Percentiles rank a stretch among this genome's conserved stretches.
These are phyloP conservation scores for Phataginus tetradactyla DNA, from an alignment of 2,797 vertebrate genomes.

Conservation along the genomic window DNA sequence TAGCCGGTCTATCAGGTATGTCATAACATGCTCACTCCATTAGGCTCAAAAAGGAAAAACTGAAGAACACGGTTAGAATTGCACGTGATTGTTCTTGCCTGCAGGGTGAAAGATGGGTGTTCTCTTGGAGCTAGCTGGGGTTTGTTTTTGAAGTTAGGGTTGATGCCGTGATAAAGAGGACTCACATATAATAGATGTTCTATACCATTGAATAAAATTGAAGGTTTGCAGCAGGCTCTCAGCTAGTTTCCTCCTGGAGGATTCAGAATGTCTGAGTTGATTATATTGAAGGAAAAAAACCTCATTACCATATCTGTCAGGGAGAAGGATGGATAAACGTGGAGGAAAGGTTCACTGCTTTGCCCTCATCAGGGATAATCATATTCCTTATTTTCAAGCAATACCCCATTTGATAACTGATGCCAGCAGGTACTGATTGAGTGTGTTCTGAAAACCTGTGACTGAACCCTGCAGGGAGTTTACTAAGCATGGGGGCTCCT, in stretches of 20 bases:
- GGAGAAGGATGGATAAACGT: constrained; percentile 36
- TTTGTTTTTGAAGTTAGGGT: neutral
- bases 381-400: constrained; percentile 65
- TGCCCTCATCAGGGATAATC: constrained; percentile 60
- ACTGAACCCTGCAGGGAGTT: neutral
- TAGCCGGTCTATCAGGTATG: neutral
- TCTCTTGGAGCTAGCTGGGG: neutral
- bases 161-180: neutral
- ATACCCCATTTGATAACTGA: constrained; percentile 48
- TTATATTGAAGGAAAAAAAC: neutral
- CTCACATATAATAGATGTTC: neutral
- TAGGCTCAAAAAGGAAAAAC: neutral
- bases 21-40: neutral
- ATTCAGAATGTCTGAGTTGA: constrained; percentile 49
- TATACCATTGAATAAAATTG: neutral
- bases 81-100: neutral
- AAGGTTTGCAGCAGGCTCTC: neutral
- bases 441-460: constrained; percentile 20
- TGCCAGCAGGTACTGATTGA: constrained; percentile 59
- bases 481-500: neutral
- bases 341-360: constrained; percentile 17
- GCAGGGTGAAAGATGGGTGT: neutral
- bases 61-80: neutral
- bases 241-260: constrained; percentile 33
- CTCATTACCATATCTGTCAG: constrained; percentile 58